Percentiles rank a stretch among this genome's conserved stretches.
phyloP scores from a whole-genome alignment of 2,888 invertebrate genomes.

The Ormyrus thymus region DNA sequence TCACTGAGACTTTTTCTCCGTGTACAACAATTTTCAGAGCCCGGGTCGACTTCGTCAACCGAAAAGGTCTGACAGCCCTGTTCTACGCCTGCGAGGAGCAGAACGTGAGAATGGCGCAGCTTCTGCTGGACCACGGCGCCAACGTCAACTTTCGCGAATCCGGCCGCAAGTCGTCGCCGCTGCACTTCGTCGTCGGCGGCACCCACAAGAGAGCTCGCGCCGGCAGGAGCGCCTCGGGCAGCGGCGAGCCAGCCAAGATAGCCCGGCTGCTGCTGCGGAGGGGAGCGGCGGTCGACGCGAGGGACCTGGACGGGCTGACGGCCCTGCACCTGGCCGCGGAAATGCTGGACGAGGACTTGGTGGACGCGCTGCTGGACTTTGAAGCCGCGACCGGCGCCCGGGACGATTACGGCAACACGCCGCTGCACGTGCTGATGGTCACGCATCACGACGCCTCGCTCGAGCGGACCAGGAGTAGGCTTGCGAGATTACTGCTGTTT shows the following conservation, averaged over 20 bases:
- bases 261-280: not conserved
- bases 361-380: not conserved
- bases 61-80: slow-evolving; percentile 27
- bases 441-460: not conserved
- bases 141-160: not conserved
- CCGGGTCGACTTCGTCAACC: slow-evolving; percentile 21
- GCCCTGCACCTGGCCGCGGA: slow-evolving; percentile 39
- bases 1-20: too few relatives aligned
- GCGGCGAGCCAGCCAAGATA: not conserved
- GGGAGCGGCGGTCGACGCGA: slow-evolving; percentile 5
- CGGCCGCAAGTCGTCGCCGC: slow-evolving; percentile 3
- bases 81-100: slow-evolving; percentile 39
- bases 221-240: not conserved
- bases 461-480: slow-evolving; percentile 9
- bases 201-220: not conserved
- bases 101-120: not conserved
- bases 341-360: slow-evolving; percentile 8
- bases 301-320: slow-evolving; percentile 4
- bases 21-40: slow-evolving; percentile 13
- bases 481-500: not conserved
- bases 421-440: slow-evolving; percentile 30
- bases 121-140: slow-evolving; percentile 5
- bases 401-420: slow-evolving; percentile 38
- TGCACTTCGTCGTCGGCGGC: slow-evolving; percentile 33
- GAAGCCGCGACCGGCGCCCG: slow-evolving; percentile 2